Conservation (phyloP, 2,113 vertebrate genomes). For the Setophaga petechia region DNA sequence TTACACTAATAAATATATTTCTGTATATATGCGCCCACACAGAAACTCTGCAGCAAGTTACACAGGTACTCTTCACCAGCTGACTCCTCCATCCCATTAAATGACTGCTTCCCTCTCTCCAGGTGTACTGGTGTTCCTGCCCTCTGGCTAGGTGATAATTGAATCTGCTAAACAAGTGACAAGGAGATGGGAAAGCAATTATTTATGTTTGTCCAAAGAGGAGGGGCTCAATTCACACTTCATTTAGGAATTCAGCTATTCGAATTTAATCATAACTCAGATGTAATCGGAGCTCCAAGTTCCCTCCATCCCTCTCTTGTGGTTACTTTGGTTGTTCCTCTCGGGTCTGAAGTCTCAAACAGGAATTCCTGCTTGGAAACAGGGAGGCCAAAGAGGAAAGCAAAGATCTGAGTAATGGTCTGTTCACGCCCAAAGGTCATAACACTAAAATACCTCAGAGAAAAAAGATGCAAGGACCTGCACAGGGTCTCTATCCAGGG, state of each 20-base stretch:
- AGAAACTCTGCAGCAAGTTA: conserved; percentile 9
- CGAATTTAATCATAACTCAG: background rate
- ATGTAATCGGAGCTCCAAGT: background rate
- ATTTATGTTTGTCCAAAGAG: conserved; percentile 36
- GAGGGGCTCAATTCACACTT: conserved; percentile 61
- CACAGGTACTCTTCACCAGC: conserved; percentile 18
- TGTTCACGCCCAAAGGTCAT: background rate
- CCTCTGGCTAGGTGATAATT: conserved; percentile 64
- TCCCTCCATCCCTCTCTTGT: fast-evolving
- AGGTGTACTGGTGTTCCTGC: conserved; percentile 47
- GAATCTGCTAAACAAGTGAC: conserved; percentile 27
- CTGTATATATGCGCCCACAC: background rate
- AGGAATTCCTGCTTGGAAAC: background rate
- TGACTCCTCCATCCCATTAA: conserved; percentile 18
- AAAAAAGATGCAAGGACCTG: background rate
- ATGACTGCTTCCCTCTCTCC: background rate
- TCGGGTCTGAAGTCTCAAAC: background rate
- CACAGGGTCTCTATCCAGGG: background rate
- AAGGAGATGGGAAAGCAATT: conserved; percentile 31
- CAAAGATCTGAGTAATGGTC: background rate
- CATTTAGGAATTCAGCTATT: background rate
- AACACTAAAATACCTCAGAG: background rate
- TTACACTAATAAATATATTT: background rate
- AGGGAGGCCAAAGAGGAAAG: background rate
- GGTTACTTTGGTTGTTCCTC: background rate